These are phyloP conservation scores for Chymomyza caudatula DNA, from an alignment of 2,888 invertebrate species.

Conservation along the genomic window DNA sequence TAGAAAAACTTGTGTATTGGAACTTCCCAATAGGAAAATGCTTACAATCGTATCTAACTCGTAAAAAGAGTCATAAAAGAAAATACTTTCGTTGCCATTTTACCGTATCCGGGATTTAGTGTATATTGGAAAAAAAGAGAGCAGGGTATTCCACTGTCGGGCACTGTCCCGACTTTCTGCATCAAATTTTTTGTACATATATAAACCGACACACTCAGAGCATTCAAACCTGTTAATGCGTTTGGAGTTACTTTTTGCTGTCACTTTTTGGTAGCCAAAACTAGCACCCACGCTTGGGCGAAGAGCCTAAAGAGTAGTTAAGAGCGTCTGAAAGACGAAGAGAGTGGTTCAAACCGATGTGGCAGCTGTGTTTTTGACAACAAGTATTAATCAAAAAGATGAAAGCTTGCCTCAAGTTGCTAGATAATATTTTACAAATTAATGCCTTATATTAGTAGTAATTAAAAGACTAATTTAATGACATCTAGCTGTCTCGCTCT, in stretches of 20 bases:
- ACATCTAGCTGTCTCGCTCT: neutral
- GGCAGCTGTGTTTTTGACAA: neutral
- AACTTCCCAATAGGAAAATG: too few relatives aligned
- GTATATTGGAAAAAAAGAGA: too few relatives aligned
- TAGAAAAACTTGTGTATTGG: too few relatives aligned
- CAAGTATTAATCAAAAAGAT: neutral
- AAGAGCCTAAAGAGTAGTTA: neutral
- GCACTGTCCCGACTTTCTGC: too few relatives aligned
- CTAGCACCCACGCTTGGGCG: slow-evolving; percentile 53
- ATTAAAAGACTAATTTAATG: neutral
- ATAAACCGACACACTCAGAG: slow-evolving; percentile 47
- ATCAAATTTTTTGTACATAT: neutral
- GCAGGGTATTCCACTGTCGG: too few relatives aligned
- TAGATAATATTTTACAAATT: neutral
- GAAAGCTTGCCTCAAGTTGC: neutral
- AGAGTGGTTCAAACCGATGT: slow-evolving; percentile 8
- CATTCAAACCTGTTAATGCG: slow-evolving; percentile 63
- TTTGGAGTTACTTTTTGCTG: slow-evolving; percentile 26
- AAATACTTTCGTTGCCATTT: too few relatives aligned
- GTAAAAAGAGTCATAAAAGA: too few relatives aligned
- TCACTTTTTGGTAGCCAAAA: slow-evolving; percentile 9
- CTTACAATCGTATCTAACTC: too few relatives aligned
- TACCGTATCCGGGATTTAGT: too few relatives aligned
- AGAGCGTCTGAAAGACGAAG: neutral
- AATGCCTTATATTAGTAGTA: neutral